phyloP scores from a whole-genome alignment of 2,888 invertebrate species.

The Reticulitermes lucifugus region DNA sequence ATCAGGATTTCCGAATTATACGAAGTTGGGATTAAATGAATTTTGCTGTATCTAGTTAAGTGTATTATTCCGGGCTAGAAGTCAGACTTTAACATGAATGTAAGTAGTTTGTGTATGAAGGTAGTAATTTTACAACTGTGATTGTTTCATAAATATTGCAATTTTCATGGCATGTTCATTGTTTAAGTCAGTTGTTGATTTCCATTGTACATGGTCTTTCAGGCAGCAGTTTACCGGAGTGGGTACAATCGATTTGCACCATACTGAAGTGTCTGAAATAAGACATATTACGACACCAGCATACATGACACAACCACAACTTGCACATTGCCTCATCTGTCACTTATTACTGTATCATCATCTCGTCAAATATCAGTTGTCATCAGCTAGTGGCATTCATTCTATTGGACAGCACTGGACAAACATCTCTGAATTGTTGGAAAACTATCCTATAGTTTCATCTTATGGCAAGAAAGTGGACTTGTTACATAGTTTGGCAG shows the following conservation, averaged over 20 bases:
- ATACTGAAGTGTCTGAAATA: slow-evolving; percentile 72
- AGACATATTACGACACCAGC: slow-evolving; percentile 27
- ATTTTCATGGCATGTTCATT: too few relatives aligned
- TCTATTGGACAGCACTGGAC: neutral
- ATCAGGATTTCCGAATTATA: too few relatives aligned
- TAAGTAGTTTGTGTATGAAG: too few relatives aligned
- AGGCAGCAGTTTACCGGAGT: slow-evolving; percentile 94
- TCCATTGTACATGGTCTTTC: slow-evolving; percentile 59
- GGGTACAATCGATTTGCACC: slow-evolving; percentile 96
- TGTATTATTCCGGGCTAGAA: too few relatives aligned
- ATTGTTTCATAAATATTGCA: too few relatives aligned
- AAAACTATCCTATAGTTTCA: neutral
- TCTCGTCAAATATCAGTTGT: slow-evolving; percentile 33
- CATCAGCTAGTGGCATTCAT: slow-evolving; percentile 25
- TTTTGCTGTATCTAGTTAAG: too few relatives aligned
- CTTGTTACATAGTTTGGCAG: slow-evolving; percentile 27
- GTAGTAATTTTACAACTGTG: too few relatives aligned
- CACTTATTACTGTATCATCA: slow-evolving; percentile 34
- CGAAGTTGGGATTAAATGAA: too few relatives aligned
- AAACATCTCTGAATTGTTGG: neutral
- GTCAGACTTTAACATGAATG: too few relatives aligned
- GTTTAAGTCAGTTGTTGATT: too few relatives aligned
- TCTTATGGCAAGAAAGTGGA: slow-evolving; percentile 13
- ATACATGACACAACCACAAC: slow-evolving; percentile 49
- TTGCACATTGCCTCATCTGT: slow-evolving; percentile 52